Base-by-base conservation (phyloP, 2,888 invertebrate species). In the Lathronympha strigana region DNA sequence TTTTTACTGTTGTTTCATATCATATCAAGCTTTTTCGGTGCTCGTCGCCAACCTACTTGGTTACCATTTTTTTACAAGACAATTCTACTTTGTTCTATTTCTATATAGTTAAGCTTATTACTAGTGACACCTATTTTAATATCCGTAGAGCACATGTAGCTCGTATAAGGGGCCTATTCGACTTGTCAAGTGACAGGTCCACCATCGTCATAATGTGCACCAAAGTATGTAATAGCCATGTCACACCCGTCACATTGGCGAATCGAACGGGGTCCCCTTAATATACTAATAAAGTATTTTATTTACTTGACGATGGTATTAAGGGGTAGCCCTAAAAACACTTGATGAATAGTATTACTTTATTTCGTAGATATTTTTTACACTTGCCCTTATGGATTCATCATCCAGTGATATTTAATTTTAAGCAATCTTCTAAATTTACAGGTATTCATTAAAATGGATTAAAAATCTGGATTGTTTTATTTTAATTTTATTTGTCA, bases 381-480 rank as follows among this genome's bases (percentile, higher is more conserved):
- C 73, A 77, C 74, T 79, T 76, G 74, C 80, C 79, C 78, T 79
- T 81, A 80, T 68, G 78, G 79, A 85, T 82, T 82, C 72, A 75
- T 72, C 76, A 84, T 79, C 81, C 84, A 74, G 81, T 84, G 83
- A 87, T 84, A 83, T 77, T 80, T 76, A 79, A 76, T 71, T 77
- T 71, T 73, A 74, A 58, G 58, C 61, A 68, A 71, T 71, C 76
- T 80, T 78, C 77, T 66, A 72, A 86, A 81, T 80, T 82, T 76
- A 73, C 76, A 78, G 78, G 80, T 83, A 73, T 71, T 67, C 73
- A 73, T 69, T 53, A 67, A 70, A 71, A 66, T 67, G 55, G 71
- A 66, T 68, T 67, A 63, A 61, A 28, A 69, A 67, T 47, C 19
- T 9, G 73, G 70, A 61, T 8, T 19, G 55, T 63, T 43, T 69